A percentile compares a stretch with the other conserved stretches of the same genome.
phyloP scores from a whole-genome alignment of 2,113 vertebrate genomes.

The Rhinolophus ferrumequinum region DNA sequence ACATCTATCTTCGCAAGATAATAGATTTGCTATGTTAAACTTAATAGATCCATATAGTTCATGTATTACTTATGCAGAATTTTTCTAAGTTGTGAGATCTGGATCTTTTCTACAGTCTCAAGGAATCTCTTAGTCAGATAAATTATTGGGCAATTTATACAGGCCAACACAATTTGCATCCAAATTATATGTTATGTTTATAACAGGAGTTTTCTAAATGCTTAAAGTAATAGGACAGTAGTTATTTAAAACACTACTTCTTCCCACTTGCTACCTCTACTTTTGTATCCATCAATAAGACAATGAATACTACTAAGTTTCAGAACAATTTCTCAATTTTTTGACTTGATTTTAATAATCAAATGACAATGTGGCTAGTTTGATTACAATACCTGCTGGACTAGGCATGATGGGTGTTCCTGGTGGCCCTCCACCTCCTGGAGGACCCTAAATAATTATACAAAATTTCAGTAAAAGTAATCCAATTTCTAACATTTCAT shows the following conservation, averaged over 20 bases:
- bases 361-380: background rate
- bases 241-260: background rate
- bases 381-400: constrained; percentile 93
- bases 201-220: constrained; percentile 40
- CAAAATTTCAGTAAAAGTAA: constrained; percentile 69
- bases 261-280: background rate
- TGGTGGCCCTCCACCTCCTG: constrained; percentile 96
- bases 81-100: constrained; percentile 27
- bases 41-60: background rate
- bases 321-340: background rate
- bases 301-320: background rate
- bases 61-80: background rate
- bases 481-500: constrained; percentile 25
- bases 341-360: constrained; percentile 4
- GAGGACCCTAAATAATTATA: constrained; percentile 91
- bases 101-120: constrained; percentile 31
- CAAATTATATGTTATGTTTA: background rate
- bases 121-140: background rate
- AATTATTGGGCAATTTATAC: background rate
- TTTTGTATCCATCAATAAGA: background rate
- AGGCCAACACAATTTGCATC: background rate
- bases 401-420: constrained; percentile 99
- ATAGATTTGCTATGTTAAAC: background rate
- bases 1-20: background rate
- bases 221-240: background rate